Percentiles rank a stretch among this genome's conserved stretches.
Conservation (phyloP, 2,888 invertebrate species). For the Mimachlamys varia region DNA sequence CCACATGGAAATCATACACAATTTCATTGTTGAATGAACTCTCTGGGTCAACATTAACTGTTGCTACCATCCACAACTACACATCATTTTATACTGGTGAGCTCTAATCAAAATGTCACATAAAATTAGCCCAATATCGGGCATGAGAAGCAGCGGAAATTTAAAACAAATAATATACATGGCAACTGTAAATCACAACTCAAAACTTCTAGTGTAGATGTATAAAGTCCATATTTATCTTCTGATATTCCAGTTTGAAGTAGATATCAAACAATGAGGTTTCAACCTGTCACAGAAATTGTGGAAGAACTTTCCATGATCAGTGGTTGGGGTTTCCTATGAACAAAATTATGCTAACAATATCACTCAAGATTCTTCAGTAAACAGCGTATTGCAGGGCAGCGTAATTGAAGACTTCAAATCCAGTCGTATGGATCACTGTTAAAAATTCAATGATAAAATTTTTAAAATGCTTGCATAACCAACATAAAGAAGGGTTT, state of each 20-base stretch:
- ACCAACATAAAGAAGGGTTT: not conserved
- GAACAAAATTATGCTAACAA: not conserved
- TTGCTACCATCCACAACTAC: not conserved
- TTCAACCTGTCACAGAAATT: not conserved
- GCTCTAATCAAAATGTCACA: too few relatives aligned
- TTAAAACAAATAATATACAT: not conserved
- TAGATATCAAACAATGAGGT: not conserved
- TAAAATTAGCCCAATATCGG: not conserved
- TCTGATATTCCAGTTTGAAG: not conserved
- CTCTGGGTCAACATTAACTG: not conserved
- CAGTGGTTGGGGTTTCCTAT: constrained; percentile 3
- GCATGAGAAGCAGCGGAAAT: not conserved
- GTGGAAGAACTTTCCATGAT: not conserved
- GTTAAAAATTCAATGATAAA: constrained; percentile 36
- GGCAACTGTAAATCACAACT: not conserved
- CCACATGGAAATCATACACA: not conserved
- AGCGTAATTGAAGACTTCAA: not conserved
- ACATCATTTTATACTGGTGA: not conserved
- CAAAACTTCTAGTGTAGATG: not conserved
- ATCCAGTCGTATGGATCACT: not conserved
- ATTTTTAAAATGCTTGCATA: constrained; percentile 1
- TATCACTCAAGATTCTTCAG: not conserved
- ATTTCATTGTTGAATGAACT: constrained; percentile 4
- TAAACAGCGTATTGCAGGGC: not conserved
- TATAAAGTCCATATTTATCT: not conserved